A percentile compares a stretch with the other conserved stretches of the same genome.
These are phyloP conservation scores for Anoura caudifer DNA, from an alignment of 2,113 vertebrate genomes.

Conservation along the genomic window DNA sequence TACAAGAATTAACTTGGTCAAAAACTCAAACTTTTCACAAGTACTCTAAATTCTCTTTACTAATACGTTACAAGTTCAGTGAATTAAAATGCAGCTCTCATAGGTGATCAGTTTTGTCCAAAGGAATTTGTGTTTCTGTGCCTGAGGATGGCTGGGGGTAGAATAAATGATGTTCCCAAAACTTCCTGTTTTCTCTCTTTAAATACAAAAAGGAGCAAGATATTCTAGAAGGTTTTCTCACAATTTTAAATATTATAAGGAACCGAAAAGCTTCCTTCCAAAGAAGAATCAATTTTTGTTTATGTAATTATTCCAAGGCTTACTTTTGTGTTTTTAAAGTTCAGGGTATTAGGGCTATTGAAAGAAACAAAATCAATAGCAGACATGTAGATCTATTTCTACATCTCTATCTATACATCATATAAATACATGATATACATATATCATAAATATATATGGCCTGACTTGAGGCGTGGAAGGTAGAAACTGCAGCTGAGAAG, in stretches of 20 bases:
- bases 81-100: neutral
- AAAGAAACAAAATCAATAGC: neutral
- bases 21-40: neutral
- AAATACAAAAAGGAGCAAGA: neutral
- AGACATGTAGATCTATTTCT: neutral
- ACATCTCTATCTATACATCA: neutral
- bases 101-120: neutral
- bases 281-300: neutral
- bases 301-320: neutral
- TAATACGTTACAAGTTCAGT: neutral
- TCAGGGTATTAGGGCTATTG: neutral
- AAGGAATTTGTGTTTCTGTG: neutral
- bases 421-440: neutral
- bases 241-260: neutral
- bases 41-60: neutral
- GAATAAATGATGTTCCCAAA: neutral
- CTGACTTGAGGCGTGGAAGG: neutral
- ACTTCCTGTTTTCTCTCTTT: neutral
- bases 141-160: neutral
- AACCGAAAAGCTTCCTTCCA: neutral
- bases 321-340: neutral
- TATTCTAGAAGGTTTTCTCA: neutral
- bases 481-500: neutral
- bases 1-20: neutral
- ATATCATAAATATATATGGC: neutral